Conservation (phyloP, 2,888 invertebrate genomes). For the Magallana nippona region DNA sequence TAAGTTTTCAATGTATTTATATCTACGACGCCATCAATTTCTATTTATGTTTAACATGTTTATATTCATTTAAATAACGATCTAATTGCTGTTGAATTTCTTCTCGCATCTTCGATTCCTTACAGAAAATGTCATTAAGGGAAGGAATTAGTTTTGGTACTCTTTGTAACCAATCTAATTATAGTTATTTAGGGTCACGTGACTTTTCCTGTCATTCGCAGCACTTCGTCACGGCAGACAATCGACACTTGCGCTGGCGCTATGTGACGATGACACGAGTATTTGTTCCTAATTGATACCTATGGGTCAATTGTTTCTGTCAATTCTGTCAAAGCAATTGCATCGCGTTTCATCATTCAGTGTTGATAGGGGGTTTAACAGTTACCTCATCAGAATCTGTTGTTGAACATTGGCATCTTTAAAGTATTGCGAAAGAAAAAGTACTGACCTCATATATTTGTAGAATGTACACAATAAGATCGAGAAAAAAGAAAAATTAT, state of each 20-base stretch:
- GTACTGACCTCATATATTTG: too few relatives aligned
- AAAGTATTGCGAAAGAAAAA: too few relatives aligned
- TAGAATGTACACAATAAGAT: too few relatives aligned
- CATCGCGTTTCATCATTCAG: background rate
- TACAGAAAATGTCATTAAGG: too few relatives aligned
- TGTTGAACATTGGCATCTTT: background rate
- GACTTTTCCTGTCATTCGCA: constrained; percentile 15
- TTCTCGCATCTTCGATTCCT: too few relatives aligned
- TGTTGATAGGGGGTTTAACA: background rate
- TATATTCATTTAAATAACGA: too few relatives aligned
- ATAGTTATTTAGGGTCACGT: background rate
- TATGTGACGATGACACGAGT: constrained; percentile 8
- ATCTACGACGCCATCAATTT: too few relatives aligned
- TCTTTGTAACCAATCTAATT: background rate
- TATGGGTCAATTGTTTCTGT: constrained; percentile 18
- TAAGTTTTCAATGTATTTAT: too few relatives aligned
- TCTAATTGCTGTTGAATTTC: too few relatives aligned
- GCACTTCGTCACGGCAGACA: background rate
- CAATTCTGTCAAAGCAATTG: constrained; percentile 14
- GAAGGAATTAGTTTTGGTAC: too few relatives aligned
- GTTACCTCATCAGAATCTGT: background rate
- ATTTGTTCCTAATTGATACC: background rate
- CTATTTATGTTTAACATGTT: too few relatives aligned
- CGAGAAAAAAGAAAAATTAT: too few relatives aligned
- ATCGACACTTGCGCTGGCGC: background rate